Evolutionary conservation across 2,797 vertebrate genomes (phyloP).

Genomic region (Gymnoscopelus microlampas): DNA sequence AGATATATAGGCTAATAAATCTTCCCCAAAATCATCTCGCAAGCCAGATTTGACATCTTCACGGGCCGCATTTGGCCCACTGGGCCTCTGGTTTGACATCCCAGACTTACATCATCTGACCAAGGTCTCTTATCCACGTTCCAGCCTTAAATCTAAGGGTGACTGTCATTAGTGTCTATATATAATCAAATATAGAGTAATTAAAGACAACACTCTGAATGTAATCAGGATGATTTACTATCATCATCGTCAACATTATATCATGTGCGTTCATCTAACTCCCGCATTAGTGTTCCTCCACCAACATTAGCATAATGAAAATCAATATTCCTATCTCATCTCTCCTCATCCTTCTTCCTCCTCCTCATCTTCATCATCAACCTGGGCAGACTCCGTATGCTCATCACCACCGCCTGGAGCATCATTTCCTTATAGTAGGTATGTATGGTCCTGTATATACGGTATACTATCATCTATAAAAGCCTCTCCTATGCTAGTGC

Average conservation of each 20-base stretch:
- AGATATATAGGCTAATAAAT: too few relatives aligned
- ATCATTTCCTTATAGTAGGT: slow-evolving; percentile 20
- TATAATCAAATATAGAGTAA: too few relatives aligned
- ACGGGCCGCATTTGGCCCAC: too few relatives aligned
- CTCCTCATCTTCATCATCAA: background rate
- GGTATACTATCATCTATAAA: slow-evolving; percentile 60
- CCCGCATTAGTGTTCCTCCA: background rate
- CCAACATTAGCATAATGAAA: slow-evolving; percentile 4
- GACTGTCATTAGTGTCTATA: too few relatives aligned
- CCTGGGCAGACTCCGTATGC: slow-evolving; percentile 17
- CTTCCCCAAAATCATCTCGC: too few relatives aligned
- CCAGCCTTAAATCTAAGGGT: too few relatives aligned
- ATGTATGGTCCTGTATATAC: background rate
- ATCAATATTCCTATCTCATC: background rate
- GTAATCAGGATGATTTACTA: too few relatives aligned
- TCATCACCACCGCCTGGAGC: slow-evolving; percentile 29
- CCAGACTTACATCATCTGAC: too few relatives aligned
- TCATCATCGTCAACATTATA: background rate
- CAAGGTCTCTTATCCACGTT: too few relatives aligned
- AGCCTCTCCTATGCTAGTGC: slow-evolving; percentile 70
- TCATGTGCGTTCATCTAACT: background rate
- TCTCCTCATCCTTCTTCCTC: background rate
- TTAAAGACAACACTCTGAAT: too few relatives aligned
- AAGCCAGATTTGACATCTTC: too few relatives aligned
- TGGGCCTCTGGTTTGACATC: too few relatives aligned